Percentiles rank a stretch among this genome's conserved stretches.
Conservation (phyloP, 2,797 vertebrate species). For the Bradypus variegatus region DNA sequence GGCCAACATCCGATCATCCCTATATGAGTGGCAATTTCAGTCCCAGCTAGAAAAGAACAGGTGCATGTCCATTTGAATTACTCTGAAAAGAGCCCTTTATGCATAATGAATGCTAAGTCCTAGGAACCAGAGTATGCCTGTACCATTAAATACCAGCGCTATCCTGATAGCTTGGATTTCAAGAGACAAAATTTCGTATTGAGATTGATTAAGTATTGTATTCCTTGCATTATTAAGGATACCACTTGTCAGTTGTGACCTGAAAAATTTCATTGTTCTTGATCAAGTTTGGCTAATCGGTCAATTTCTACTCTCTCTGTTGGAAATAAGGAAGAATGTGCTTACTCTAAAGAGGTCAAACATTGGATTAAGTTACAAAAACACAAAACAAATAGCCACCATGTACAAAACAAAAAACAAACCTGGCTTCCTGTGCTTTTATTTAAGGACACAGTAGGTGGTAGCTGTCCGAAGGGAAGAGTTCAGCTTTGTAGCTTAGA, state of each 20-base stretch:
- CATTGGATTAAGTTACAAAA: neutral
- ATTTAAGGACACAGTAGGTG: neutral
- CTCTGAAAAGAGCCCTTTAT: neutral
- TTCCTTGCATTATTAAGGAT: neutral
- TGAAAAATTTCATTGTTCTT: neutral
- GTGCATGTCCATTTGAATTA: neutral
- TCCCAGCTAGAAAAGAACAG: neutral
- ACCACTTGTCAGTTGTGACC: neutral
- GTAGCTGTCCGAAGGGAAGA: neutral
- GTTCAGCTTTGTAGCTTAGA: neutral
- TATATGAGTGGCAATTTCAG: neutral
- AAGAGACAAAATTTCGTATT: neutral
- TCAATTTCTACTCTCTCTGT: neutral
- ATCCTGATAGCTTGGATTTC: neutral
- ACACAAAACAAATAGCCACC: neutral
- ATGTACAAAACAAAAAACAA: neutral
- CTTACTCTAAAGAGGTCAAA: neutral
- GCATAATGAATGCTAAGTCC: slow-evolving; percentile 3
- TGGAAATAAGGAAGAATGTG: neutral
- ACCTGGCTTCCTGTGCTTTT: neutral
- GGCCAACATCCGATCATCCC: neutral
- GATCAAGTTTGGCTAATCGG: neutral
- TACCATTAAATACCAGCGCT: neutral
- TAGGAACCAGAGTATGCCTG: neutral
- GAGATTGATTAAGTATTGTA: neutral